Conservation (phyloP, 1,140 invertebrate genomes). For the Paraescarpia echinospica region DNA sequence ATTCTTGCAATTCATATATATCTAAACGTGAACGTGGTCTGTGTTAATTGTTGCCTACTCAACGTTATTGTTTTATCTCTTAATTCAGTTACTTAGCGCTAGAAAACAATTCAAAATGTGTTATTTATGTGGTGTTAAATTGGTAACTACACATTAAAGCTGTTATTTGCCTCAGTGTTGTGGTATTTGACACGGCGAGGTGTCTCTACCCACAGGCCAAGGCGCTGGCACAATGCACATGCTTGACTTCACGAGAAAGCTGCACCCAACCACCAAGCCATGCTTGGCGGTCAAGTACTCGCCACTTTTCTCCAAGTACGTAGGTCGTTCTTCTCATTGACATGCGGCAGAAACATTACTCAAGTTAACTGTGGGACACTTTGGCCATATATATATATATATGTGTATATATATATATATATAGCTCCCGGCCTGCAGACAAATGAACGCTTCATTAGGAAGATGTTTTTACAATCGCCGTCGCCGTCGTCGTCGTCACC, state of each 20-base stretch:
- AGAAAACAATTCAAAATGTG: no score
- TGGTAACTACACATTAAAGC: neutral
- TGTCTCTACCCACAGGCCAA: neutral
- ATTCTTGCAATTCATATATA: no score
- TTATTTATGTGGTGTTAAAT: no score
- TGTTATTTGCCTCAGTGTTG: neutral
- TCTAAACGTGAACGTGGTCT: no score
- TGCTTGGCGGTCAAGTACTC: neutral
- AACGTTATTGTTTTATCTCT: no score
- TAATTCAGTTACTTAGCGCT: no score
- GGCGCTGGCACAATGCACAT: neutral
- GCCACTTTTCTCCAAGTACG: neutral
- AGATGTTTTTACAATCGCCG: no score
- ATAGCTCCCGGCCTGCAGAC: neutral
- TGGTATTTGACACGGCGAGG: neutral
- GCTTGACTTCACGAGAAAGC: neutral
- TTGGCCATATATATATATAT: no score
- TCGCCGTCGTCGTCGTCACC: no score
- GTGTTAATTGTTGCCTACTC: no score
- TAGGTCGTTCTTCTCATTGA: neutral
- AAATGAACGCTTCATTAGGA: neutral
- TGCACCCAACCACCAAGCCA: neutral
- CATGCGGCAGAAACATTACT: neutral
- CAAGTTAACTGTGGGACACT: neutral
- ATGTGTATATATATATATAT: no score